Evolutionary conservation across 2,797 vertebrate genomes (phyloP).

Genomic region (Hylomyscus alleni): DNA sequence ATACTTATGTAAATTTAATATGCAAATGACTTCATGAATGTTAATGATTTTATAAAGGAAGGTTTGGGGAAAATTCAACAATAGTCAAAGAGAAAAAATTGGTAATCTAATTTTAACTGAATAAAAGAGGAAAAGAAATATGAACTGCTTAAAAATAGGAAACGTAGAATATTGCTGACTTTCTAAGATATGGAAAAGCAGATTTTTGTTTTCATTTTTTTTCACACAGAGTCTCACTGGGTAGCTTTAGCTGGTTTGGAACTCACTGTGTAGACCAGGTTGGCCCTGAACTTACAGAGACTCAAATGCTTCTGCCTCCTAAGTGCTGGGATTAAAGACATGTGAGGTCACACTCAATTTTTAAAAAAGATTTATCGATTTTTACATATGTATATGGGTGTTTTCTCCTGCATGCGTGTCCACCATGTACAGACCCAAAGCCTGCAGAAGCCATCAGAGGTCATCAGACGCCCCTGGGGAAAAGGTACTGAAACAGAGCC

Average conservation of each 20-base stretch:
- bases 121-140: slow-evolving; percentile 65
- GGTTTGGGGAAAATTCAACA: slow-evolving; percentile 58
- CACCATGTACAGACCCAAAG: too few relatives aligned
- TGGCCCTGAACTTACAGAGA: background rate
- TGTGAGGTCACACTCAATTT: background rate
- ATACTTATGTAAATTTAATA: slow-evolving; percentile 73
- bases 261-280: background rate
- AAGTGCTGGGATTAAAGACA: background rate
- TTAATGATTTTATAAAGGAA: slow-evolving; percentile 65
- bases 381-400: background rate
- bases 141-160: slow-evolving; percentile 63
- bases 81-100: background rate
- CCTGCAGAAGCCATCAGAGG: background rate
- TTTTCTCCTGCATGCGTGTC: background rate
- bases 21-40: slow-evolving; percentile 67
- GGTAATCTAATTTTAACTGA: slow-evolving; percentile 68
- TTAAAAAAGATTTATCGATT: background rate
- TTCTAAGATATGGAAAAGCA: slow-evolving; percentile 1
- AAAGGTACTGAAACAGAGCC: background rate
- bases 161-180: slow-evolving; percentile 13
- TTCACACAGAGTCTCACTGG: background rate
- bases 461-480: background rate
- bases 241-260: background rate
- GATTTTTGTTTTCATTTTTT: background rate
- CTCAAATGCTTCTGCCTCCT: background rate